A percentile compares a stretch with the other conserved stretches of the same genome.
phyloP scores from a whole-genome alignment of 2,888 invertebrate genomes.

The Darwinula stevensoni region DNA sequence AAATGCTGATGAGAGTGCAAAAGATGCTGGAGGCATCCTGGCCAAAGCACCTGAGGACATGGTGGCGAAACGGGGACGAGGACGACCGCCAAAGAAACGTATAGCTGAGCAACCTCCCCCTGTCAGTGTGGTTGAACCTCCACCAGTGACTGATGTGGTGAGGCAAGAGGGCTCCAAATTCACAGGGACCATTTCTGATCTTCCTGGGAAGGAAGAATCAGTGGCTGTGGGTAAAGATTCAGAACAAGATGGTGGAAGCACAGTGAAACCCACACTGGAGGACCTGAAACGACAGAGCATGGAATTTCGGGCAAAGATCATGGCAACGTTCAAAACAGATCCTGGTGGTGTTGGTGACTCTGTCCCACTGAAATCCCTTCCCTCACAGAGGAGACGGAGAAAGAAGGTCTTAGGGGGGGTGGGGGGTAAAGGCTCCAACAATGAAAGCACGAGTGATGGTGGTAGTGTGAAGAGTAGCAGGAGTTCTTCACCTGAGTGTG shows the following conservation, averaged over 20 bases:
- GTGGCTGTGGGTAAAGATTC: too few species aligned
- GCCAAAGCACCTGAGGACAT: conserved; percentile 4
- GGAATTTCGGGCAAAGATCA: conserved; percentile 53
- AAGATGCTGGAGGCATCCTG: not conserved
- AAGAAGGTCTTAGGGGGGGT: not conserved
- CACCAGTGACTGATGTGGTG: too few species aligned
- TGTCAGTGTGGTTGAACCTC: too few species aligned
- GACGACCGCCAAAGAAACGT: not conserved
- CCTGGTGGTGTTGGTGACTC: too few species aligned
- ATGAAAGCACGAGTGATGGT: not conserved
- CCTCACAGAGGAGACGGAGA: too few species aligned
- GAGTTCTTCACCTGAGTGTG: conserved; percentile 7
- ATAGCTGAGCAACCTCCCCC: not conserved
- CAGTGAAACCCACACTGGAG: conserved; percentile 17
- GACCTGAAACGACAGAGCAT: conserved; percentile 54
- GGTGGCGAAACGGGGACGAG: not conserved
- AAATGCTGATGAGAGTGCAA: too few species aligned
- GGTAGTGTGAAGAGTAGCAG: conserved; percentile 5
- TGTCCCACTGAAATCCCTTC: not conserved
- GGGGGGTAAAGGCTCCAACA: not conserved
- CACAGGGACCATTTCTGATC: too few species aligned
- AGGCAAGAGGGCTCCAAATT: too few species aligned
- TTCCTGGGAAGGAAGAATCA: too few species aligned
- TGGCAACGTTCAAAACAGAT: conserved; percentile 47
- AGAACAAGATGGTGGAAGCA: too few species aligned